Percentiles rank a stretch among this genome's conserved stretches.
phyloP scores from a whole-genome alignment of 2,888 invertebrate genomes.

The Melinaea marsaeus region DNA sequence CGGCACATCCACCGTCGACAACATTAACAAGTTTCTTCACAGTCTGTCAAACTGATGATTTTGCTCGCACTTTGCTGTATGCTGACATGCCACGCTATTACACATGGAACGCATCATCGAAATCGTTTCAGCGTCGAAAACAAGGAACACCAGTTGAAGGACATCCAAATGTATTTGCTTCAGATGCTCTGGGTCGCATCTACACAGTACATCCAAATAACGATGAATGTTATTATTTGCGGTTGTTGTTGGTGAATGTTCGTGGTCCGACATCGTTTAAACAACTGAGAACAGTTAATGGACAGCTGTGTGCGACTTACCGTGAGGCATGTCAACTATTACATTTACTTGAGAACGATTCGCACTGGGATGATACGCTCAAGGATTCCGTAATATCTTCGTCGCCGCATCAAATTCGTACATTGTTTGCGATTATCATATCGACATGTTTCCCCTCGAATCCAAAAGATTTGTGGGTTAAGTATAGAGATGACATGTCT shows the following conservation, averaged over 20 bases:
- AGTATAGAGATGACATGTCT: slow-evolving; percentile 34
- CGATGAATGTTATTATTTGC: slow-evolving; percentile 30
- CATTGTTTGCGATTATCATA: slow-evolving; percentile 33
- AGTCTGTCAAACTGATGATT: slow-evolving; percentile 34
- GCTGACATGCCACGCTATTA: slow-evolving; percentile 36
- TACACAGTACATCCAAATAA: slow-evolving; percentile 30
- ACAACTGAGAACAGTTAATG: slow-evolving; percentile 33
- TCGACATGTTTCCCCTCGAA: slow-evolving; percentile 36
- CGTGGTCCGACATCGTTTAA: slow-evolving; percentile 32
- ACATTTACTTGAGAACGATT: slow-evolving; percentile 25
- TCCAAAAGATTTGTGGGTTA: slow-evolving; percentile 31
- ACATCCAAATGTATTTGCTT: slow-evolving; percentile 29
- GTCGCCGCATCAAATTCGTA: slow-evolving; percentile 26
- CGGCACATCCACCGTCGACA: slow-evolving; percentile 31
- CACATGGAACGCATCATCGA: slow-evolving; percentile 34
- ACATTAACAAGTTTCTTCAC: slow-evolving; percentile 36
- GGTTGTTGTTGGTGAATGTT: slow-evolving; percentile 25
- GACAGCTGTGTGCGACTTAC: slow-evolving; percentile 25
- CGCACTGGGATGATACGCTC: slow-evolving; percentile 28
- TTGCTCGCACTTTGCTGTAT: slow-evolving; percentile 36
- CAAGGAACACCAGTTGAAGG: slow-evolving; percentile 33
- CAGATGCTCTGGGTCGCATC: slow-evolving; percentile 31
- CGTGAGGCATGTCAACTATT: slow-evolving; percentile 31
- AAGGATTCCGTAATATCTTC: slow-evolving; percentile 28
- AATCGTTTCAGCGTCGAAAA: slow-evolving; percentile 32